phyloP scores from a whole-genome alignment of 2,113 vertebrate species.

The Epinephelus moara region DNA sequence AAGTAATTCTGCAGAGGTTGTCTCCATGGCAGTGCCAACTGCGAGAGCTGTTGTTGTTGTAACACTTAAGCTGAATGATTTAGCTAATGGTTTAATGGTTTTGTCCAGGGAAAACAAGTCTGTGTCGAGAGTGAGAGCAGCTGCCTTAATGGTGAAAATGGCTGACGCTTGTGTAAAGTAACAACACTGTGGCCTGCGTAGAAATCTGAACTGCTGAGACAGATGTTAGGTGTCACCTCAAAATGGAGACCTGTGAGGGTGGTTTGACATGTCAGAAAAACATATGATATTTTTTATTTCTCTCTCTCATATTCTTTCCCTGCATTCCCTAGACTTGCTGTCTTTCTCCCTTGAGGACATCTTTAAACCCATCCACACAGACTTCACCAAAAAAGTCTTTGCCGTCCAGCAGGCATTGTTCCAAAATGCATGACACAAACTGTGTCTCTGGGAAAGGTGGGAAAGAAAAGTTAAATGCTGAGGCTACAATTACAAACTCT shows the following conservation, averaged over 20 bases:
- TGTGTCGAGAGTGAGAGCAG: conserved; percentile 57
- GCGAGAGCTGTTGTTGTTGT: conserved; percentile 67
- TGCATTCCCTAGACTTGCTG: conserved; percentile 35
- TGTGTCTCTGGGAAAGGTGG: conserved; percentile 19
- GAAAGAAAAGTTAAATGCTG: conserved; percentile 13
- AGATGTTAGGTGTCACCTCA: conserved; percentile 35
- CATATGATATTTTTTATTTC: conserved; percentile 16
- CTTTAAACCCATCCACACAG: conserved; percentile 27
- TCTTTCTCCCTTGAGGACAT: conserved; percentile 69
- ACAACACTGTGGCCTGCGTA: conserved; percentile 45
- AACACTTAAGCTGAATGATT: conserved; percentile 77
- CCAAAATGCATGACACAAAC: conserved; percentile 17
- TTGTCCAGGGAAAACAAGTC: conserved; percentile 66
- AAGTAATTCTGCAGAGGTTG: conserved; percentile 83
- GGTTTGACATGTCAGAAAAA: conserved; percentile 19
- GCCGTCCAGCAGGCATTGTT: background rate
- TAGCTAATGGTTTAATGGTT: conserved; percentile 76
- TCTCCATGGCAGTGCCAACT: conserved; percentile 73
- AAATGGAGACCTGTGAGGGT: conserved; percentile 32
- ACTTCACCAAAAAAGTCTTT: conserved; percentile 30
- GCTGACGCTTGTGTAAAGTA: conserved; percentile 45
- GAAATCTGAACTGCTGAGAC: conserved; percentile 51
- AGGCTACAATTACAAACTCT: conserved; percentile 11
- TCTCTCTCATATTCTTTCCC: conserved; percentile 25
- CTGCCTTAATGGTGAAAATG: conserved; percentile 67